These are phyloP conservation scores for Notolepis coatsorum DNA, from an alignment of 2,797 vertebrate genomes.

Conservation along the genomic window DNA sequence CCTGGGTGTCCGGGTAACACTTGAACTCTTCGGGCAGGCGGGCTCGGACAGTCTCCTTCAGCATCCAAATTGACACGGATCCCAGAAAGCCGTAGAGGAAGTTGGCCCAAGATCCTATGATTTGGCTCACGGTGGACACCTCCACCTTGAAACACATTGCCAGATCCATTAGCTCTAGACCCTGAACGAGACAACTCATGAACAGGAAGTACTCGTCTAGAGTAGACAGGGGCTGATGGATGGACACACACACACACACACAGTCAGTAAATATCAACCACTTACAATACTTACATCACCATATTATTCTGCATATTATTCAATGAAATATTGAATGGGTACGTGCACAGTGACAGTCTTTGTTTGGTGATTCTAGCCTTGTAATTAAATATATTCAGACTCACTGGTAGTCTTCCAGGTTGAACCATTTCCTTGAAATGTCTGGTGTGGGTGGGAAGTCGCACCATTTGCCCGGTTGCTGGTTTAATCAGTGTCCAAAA, in stretches of 20 bases:
- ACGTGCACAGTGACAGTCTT: no score
- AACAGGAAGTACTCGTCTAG: not conserved
- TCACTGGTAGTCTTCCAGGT: not conserved
- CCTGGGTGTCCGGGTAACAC: not conserved
- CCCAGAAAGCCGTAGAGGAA: not conserved
- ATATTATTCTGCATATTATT: no score
- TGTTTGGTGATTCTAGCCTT: no score
- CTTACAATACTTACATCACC: no score
- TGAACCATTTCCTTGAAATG: not conserved
- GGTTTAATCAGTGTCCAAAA: not conserved
- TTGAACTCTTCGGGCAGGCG: not conserved
- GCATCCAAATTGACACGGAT: not conserved
- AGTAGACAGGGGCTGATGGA: not conserved
- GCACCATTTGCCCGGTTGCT: not conserved
- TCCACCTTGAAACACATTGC: not conserved
- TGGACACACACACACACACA: not conserved
- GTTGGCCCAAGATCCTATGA: not conserved
- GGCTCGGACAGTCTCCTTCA: not conserved
- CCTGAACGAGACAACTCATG: not conserved
- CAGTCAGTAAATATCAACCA: not conserved
- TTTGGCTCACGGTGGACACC: not conserved
- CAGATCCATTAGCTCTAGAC: not conserved
- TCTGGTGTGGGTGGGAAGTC: not conserved
- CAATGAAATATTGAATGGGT: no score
- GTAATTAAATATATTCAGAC: not conserved